Evolutionary conservation across 2,888 invertebrate species (phyloP).

Genomic region (Oegoconia quadripuncta): DNA sequence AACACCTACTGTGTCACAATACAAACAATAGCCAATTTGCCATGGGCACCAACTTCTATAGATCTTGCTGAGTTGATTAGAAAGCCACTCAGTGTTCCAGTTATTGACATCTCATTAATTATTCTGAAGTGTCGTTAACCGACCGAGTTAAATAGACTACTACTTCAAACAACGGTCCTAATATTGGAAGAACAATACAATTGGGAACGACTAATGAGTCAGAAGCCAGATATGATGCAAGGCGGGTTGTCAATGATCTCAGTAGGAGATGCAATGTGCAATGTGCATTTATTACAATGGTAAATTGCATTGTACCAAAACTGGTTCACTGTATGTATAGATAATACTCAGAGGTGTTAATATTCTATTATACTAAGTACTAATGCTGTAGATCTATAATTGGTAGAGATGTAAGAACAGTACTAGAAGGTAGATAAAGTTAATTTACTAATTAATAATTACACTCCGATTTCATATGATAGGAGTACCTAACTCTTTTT

Average conservation of each 20-base stretch:
- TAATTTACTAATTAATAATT: no score
- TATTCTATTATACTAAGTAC: no score
- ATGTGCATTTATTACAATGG: no score
- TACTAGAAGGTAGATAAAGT: no score
- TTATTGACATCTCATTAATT: constrained; percentile 55
- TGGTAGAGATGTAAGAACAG: no score
- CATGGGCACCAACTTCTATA: constrained; percentile 16
- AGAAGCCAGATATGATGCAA: constrained; percentile 45
- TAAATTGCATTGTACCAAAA: no score
- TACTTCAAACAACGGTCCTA: constrained; percentile 52
- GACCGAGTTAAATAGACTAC: constrained; percentile 46
- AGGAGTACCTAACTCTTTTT: no score
- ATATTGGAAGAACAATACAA: constrained; percentile 70
- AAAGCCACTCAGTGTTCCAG: constrained; percentile 30
- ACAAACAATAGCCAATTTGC: constrained; percentile 21
- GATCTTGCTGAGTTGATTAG: constrained; percentile 35
- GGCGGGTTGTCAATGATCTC: constrained; percentile 24
- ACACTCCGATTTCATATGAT: no score
- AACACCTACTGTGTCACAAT: constrained; percentile 18
- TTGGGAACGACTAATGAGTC: constrained; percentile 67
- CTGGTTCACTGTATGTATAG: no score
- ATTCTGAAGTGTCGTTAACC: constrained; percentile 51
- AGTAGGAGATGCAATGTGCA: constrained; percentile 4
- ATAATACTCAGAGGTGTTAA: no score
- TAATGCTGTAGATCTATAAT: no score